These are phyloP conservation scores for Mesorhabditis sp. DNA, from an alignment of 2,888 invertebrate species.

Conservation along the genomic window DNA sequence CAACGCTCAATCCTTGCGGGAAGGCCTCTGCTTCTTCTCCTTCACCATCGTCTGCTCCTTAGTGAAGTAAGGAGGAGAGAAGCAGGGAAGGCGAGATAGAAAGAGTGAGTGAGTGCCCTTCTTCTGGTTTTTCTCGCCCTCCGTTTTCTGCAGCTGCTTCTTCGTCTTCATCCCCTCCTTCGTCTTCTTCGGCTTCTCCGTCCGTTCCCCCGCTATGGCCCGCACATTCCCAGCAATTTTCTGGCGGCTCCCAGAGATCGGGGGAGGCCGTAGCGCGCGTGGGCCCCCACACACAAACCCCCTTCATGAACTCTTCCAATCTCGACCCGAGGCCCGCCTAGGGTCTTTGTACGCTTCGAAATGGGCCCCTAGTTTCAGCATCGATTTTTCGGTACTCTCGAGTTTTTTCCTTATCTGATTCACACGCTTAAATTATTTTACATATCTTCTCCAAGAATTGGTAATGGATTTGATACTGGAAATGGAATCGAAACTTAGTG, in stretches of 20 bases:
- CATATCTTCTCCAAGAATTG: no score
- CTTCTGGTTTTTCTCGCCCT: constrained; percentile 1
- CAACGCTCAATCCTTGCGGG: no score
- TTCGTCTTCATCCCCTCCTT: neutral
- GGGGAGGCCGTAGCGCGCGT: neutral
- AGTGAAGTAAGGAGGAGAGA: constrained; percentile 1
- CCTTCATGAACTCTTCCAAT: neutral
- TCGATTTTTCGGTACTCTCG: no score
- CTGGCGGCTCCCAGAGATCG: neutral
- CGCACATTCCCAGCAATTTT: constrained; percentile 3
- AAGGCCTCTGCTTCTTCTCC: no score
- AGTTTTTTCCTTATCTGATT: no score
- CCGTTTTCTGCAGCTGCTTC: neutral
- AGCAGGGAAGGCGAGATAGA: neutral
- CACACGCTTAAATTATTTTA: no score
- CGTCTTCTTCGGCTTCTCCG: neutral
- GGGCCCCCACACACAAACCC: neutral
- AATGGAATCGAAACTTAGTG: no score
- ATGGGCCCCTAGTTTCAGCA: no score
- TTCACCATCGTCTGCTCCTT: no score
- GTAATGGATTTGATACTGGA: no score
- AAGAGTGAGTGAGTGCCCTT: neutral
- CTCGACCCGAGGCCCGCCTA: neutral
- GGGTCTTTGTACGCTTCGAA: no score
- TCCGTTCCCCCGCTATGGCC: neutral